Conservation (phyloP, 2,113 vertebrate species). For the mouse (Mus musculus) region GRCm39 chr10:18191501-18192000, state of each 20-base stretch:
- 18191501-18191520: too few relatives aligned
- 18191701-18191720: neutral
- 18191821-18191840: neutral
- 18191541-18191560: neutral
- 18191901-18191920: conserved; percentile 32
- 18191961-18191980: conserved; percentile 15
- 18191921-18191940: neutral
- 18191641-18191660: neutral
- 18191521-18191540: neutral
- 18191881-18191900: neutral
- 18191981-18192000: neutral
- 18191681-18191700: too few relatives aligned
- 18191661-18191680: neutral
- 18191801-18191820: neutral
- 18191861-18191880: neutral
- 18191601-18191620: too few relatives aligned
- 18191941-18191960: neutral
- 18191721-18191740: neutral
- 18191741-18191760: neutral
- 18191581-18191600: neutral
- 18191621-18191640: neutral
- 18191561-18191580: neutral
- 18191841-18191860: neutral
- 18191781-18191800: neutral
- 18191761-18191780: too few relatives aligned